phyloP scores from a whole-genome alignment of 2,113 vertebrate genomes.

The Acanthisitta chloris region DNA sequence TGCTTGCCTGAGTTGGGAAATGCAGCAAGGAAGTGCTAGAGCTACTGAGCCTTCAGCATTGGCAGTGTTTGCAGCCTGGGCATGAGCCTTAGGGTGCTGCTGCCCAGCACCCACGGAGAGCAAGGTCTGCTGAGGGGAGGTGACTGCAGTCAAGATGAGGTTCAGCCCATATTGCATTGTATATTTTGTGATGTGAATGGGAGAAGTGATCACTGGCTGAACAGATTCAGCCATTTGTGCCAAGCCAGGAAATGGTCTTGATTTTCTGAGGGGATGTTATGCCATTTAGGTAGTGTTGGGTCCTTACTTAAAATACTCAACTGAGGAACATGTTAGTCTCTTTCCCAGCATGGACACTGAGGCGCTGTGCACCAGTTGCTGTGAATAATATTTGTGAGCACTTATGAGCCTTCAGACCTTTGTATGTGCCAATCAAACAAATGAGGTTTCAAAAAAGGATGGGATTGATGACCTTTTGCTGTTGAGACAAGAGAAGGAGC shows the following conservation, averaged over 20 bases:
- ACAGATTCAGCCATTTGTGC: neutral
- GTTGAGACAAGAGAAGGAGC: neutral
- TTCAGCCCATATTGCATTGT: rapidly evolving
- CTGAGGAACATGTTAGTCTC: neutral
- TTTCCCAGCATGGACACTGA: neutral
- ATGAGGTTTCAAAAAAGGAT: neutral
- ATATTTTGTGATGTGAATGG: neutral
- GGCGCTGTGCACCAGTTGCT: neutral
- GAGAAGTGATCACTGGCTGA: neutral
- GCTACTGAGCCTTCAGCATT: neutral
- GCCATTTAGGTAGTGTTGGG: neutral
- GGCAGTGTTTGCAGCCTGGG: neutral
- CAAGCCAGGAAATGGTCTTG: neutral
- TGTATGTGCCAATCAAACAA: neutral
- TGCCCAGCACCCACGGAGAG: rapidly evolving
- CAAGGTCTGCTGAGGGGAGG: neutral
- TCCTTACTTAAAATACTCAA: neutral
- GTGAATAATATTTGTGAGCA: neutral
- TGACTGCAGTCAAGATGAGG: neutral
- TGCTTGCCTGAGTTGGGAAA: neutral
- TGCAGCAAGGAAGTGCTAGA: neutral
- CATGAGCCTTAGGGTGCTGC: rapidly evolving
- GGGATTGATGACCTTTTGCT: neutral
- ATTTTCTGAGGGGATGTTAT: rapidly evolving
- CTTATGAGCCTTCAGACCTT: neutral